Percentiles rank a stretch among this genome's conserved stretches.
Conservation (phyloP, 2,888 invertebrate genomes). For the Philonicus albiceps region DNA sequence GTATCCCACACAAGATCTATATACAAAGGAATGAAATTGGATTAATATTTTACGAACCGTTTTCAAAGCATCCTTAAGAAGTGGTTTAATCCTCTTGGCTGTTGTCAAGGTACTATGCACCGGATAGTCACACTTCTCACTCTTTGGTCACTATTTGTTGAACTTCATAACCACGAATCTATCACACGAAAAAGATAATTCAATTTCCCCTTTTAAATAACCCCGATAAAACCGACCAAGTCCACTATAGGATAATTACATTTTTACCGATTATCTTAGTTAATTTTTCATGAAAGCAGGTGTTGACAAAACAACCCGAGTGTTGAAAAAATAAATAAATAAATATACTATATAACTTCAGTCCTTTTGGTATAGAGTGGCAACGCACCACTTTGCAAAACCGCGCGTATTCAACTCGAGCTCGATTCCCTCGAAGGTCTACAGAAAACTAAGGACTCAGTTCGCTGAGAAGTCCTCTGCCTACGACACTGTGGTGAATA, state of each 20-base stretch:
- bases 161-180: not conserved
- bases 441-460: constrained; percentile 10
- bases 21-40: not conserved
- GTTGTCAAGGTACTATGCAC: not conserved
- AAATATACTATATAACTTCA: not conserved
- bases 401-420: not conserved
- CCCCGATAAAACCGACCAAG: not conserved
- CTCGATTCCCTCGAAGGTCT: not conserved
- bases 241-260: not conserved
- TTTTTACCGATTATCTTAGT: not conserved
- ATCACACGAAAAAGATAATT: not conserved
- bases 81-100: constrained; percentile 3
- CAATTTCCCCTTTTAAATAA: not conserved
- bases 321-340: not conserved
- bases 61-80: constrained; percentile 2
- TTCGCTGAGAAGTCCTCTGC: not conserved
- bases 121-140: not conserved
- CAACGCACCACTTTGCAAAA: not conserved
- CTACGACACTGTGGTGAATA: not conserved
- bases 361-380: not conserved
- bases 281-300: not conserved
- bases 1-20: not conserved
- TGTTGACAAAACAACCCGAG: not conserved
- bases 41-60: constrained; percentile 3
- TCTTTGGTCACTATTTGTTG: not conserved